Evolutionary conservation across 1,140 invertebrate genomes (phyloP).

Genomic region (Neodiprion pinetum): DNA sequence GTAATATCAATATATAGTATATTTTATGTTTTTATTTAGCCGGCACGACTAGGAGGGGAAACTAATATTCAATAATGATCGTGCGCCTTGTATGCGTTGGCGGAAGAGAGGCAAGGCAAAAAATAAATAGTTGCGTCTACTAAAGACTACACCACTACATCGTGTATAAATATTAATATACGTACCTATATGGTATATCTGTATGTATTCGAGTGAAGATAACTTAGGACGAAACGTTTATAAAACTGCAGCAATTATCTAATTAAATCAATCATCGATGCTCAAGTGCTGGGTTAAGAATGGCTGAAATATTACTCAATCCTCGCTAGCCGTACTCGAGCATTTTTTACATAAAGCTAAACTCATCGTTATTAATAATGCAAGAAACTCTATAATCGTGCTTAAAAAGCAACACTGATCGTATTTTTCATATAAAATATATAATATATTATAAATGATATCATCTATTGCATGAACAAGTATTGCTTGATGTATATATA

Average conservation of each 20-base stretch:
- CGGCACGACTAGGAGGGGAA: conserved; percentile 58
- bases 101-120: conserved; percentile 21
- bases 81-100: conserved; percentile 27
- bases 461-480: neutral
- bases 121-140: conserved; percentile 32
- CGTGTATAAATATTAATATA: conserved; percentile 5
- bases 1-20: too few relatives aligned
- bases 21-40: too few relatives aligned
- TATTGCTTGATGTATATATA: conserved; percentile 12
- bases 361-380: conserved; percentile 17
- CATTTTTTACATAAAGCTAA: conserved; percentile 17
- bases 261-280: neutral
- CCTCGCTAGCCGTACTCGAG: conserved; percentile 52
- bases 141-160: conserved; percentile 18
- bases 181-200: neutral
- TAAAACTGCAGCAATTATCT: conserved; percentile 8
- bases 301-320: conserved; percentile 59
- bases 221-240: conserved; percentile 18
- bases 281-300: conserved; percentile 16
- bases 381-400: conserved; percentile 10
- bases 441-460: conserved; percentile 32
- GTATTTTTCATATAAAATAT: conserved; percentile 34
- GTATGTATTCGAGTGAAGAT: conserved; percentile 3
- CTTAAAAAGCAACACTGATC: conserved; percentile 27
- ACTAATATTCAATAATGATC: conserved; percentile 52